Conservation (phyloP, 2,113 vertebrate species). For the Lasiurus cinereus region DNA sequence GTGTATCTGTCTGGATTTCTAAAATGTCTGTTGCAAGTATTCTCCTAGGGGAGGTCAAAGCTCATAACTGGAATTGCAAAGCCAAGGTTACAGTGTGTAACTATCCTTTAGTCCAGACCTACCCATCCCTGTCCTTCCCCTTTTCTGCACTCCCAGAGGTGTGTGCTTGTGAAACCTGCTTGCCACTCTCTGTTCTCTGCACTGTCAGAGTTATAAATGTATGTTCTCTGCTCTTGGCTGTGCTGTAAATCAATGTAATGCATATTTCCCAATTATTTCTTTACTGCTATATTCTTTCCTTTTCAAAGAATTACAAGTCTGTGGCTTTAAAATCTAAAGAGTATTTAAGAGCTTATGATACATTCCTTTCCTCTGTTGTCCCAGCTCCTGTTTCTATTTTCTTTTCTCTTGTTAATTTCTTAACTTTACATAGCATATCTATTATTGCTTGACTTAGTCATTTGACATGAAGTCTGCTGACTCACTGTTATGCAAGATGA, state of each 20-base stretch:
- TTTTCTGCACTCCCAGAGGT: background rate
- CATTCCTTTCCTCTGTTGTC: background rate
- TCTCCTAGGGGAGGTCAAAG: background rate
- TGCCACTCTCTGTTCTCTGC: background rate
- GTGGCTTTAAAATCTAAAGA: conserved; percentile 52
- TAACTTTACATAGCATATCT: conserved; percentile 32
- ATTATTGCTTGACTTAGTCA: conserved; percentile 64
- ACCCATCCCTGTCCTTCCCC: background rate
- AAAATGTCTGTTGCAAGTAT: background rate
- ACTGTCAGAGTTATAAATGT: conserved; percentile 51
- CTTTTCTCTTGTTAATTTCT: background rate
- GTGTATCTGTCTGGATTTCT: background rate
- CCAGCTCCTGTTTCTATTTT: conserved; percentile 7
- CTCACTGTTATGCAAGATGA: conserved; percentile 28
- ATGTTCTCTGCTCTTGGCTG: conserved; percentile 33
- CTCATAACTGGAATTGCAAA: background rate
- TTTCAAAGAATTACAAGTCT: conserved; percentile 41
- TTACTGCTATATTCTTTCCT: conserved; percentile 51
- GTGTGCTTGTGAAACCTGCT: conserved; percentile 10
- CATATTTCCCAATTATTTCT: conserved; percentile 48
- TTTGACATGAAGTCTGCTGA: conserved; percentile 31
- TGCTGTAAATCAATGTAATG: conserved; percentile 65
- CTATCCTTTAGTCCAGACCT: background rate
- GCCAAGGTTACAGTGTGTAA: background rate
- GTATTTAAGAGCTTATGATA: background rate